A percentile compares a stretch with the other conserved stretches of the same genome.
These are phyloP conservation scores for Premnoplex brunnescens DNA, from an alignment of 2,797 vertebrate genomes.

Conservation along the genomic window DNA sequence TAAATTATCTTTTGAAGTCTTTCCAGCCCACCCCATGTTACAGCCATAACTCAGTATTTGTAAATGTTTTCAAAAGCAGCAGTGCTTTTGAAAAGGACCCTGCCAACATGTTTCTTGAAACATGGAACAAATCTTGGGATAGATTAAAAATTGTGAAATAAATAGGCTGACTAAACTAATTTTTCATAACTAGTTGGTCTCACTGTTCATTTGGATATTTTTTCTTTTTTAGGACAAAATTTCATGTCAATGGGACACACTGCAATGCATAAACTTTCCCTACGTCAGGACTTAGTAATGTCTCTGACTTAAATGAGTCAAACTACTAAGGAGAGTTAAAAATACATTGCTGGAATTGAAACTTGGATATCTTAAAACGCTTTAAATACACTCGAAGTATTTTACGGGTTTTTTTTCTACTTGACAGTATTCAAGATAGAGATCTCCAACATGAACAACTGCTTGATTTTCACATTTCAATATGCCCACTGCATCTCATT, in stretches of 20 bases:
- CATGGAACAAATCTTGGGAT: background rate
- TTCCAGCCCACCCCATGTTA: background rate
- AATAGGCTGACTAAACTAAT: background rate
- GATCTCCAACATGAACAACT: background rate
- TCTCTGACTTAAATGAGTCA: background rate
- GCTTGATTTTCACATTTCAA: background rate
- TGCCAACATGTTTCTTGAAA: background rate
- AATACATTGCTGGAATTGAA: background rate
- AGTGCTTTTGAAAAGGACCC: background rate
- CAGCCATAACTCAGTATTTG: background rate
- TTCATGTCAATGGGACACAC: background rate
- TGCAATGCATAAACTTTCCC: background rate
- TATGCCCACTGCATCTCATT: background rate
- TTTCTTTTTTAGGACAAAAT: background rate
- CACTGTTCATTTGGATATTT: background rate
- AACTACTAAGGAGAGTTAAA: background rate
- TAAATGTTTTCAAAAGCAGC: slow-evolving; percentile 1
- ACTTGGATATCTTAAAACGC: background rate
- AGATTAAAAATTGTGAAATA: background rate
- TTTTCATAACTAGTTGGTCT: background rate
- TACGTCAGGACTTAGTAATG: background rate
- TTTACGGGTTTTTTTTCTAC: background rate
- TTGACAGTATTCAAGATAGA: background rate
- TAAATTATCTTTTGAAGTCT: background rate
- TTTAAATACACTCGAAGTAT: background rate